A percentile compares a stretch with the other conserved stretches of the same genome.
Conservation (phyloP, 2,888 invertebrate genomes). For the Linyphia triangularis region DNA sequence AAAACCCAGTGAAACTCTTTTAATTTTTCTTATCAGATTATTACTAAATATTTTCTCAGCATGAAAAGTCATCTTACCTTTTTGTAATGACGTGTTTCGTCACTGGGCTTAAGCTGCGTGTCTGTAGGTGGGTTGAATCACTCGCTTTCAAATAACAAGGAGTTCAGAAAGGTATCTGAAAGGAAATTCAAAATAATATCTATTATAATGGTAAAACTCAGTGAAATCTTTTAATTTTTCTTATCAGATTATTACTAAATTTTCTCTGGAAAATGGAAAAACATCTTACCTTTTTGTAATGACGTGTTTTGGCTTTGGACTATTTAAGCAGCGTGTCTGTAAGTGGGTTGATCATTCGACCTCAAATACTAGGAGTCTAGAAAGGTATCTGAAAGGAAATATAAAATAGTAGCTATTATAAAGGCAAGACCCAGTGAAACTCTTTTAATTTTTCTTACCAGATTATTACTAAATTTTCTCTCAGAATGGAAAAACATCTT, state of each 20-base stretch:
- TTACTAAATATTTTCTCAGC: slow-evolving; percentile 4
- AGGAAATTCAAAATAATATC: neutral
- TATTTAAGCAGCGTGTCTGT: slow-evolving; percentile 7
- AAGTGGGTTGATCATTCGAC: slow-evolving; percentile 40
- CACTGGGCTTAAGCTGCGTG: slow-evolving; percentile 14
- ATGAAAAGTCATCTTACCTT: slow-evolving; percentile 14
- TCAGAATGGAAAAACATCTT: slow-evolving; percentile 13
- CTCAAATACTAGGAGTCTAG: no score
- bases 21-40: no score
- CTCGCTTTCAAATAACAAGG: no score
- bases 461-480: slow-evolving; percentile 22
- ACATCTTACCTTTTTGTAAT: neutral
- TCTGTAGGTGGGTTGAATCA: slow-evolving; percentile 45
- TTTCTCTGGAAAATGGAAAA: slow-evolving; percentile 19
- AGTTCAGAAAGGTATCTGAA: neutral
- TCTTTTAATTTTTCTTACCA: no score
- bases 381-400: neutral
- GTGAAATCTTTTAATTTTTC: neutral
- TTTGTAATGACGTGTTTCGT: neutral
- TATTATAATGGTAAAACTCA: neutral
- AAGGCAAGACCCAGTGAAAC: neutral
- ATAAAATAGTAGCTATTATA: neutral
- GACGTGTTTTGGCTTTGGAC: slow-evolving; percentile 11
- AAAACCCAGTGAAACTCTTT: neutral
- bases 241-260: no score